Evolutionary conservation across 2,888 invertebrate species (phyloP), one percentile per base, ranked within the genome.

Genomic region (Drosophila eohydei): DNA sequence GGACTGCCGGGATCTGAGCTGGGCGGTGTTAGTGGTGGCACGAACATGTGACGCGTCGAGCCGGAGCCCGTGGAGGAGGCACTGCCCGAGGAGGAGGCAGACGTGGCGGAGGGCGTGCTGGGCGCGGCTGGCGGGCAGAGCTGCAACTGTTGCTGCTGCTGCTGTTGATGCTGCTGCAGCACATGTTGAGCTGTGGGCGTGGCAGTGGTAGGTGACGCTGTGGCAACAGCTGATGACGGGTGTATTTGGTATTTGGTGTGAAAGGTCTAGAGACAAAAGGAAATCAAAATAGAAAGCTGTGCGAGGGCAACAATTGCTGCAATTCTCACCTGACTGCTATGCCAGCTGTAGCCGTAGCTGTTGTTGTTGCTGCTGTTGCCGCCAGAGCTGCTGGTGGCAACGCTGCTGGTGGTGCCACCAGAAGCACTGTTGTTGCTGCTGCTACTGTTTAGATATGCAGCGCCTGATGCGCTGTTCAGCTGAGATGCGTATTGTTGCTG

Each of bases 1-100:
- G 97, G 96, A 84, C 96, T 96, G 75, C 97, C 97, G 70, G 97
- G 97, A 92, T 97, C 97, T 64, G 97, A 97, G 92, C 96, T 96
- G 79, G 97, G 97, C 46, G 97, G 97, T 80, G 97, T 97, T 88
- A 97, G 93, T 46, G 97, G 97, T 28, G 97, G 96, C 92, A 96
- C 96, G 93, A 97, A 97, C 94, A 96, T 95, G 80, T 95, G 93
- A 91, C 95, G 94, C 71, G 94, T 93, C 11, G 88, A 81, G n/a
- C 48, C 65, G 51, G 75, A 69, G 63, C 80, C 73, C 3, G 73
- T 72, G 59, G 94, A 94, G 92, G 94, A 72, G 57, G 68, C 75
- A 50, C 81, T 77, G 60, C 86, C 94, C 79, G 94, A 94, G 46
- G 94, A 94, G 56, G 90, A 94, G 69, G 80, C 86, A 30, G 88